phyloP scores from a whole-genome alignment of 1,140 invertebrate genomes.

The Atta colombica region DNA sequence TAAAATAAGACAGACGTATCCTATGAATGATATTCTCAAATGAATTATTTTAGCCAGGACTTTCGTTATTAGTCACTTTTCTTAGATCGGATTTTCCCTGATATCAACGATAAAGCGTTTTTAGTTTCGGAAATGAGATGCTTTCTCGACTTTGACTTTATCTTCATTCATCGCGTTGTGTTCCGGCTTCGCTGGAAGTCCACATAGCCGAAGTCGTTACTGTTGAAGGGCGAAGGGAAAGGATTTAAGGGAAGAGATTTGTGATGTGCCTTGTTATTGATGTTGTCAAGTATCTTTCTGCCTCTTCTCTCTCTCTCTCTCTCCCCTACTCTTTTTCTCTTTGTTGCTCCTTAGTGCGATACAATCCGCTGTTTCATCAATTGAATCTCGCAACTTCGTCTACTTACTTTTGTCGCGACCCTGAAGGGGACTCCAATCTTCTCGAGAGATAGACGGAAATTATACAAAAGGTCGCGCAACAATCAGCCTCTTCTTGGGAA shows the following conservation, averaged over 20 bases:
- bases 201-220: background rate
- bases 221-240: background rate
- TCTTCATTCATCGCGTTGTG: conserved; percentile 18
- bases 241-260: background rate
- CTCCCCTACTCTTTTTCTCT: background rate
- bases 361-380: conserved; percentile 53
- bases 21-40: background rate
- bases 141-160: conserved; percentile 4
- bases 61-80: conserved; percentile 18
- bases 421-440: conserved; percentile 6
- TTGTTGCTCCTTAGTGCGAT: conserved; percentile 29
- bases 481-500: conserved; percentile 36
- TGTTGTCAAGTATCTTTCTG: conserved; percentile 32
- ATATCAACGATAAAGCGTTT: conserved; percentile 24
- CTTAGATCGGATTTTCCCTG: conserved; percentile 9
- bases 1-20: background rate
- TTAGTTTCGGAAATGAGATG: background rate
- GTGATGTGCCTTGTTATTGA: conserved; percentile 41
- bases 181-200: background rate
- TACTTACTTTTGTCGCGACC: conserved; percentile 55
- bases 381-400: conserved; percentile 55
- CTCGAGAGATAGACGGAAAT: conserved; percentile 54
- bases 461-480: conserved; percentile 61
- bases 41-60: conserved; percentile 1
- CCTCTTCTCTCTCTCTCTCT: background rate